Conservation (phyloP, 2,113 vertebrate species). For the Eurystomus gularis region DNA sequence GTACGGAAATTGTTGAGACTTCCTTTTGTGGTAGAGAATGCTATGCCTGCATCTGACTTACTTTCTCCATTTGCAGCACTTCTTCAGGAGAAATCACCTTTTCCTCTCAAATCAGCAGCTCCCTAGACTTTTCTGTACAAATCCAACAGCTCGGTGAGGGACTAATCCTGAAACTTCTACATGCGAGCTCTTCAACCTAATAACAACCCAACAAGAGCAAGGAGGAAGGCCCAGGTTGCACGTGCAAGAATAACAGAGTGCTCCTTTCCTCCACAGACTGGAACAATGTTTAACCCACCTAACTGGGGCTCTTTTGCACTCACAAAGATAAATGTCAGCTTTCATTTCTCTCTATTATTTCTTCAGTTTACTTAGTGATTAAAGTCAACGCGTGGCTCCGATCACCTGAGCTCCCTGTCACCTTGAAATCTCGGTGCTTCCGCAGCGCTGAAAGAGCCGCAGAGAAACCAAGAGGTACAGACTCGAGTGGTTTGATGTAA, state of each 20-base stretch:
- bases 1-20: not conserved
- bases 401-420: not conserved
- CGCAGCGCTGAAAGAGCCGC: not conserved
- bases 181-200: not conserved
- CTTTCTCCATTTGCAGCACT: not conserved
- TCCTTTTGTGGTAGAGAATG: not conserved
- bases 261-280: not conserved
- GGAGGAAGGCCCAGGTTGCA: not conserved
- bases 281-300: not conserved
- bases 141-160: not conserved
- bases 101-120: not conserved
- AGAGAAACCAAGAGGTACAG: not conserved
- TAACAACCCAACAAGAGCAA: not conserved
- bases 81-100: not conserved
- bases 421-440: not conserved
- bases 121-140: not conserved
- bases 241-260: too few relatives aligned
- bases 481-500: not conserved
- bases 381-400: not conserved
- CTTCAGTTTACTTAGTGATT: not conserved
- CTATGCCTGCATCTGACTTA: fast-evolving
- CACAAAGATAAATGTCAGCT: not conserved
- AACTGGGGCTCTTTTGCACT: not conserved
- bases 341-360: not conserved
- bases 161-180: not conserved